phyloP scores from a whole-genome alignment of 2,113 vertebrate species.

The Serinus canaria region DNA sequence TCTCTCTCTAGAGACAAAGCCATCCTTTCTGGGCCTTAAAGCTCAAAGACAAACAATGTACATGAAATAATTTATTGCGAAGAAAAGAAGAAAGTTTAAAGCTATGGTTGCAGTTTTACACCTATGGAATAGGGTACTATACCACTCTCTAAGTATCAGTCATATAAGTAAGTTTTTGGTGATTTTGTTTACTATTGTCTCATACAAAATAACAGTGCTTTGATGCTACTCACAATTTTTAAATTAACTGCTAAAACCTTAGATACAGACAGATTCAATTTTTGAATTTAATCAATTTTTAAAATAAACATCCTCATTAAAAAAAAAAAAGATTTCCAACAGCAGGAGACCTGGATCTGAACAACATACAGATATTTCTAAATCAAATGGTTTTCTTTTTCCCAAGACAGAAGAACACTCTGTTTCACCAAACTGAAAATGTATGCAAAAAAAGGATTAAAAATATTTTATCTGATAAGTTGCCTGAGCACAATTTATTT shows the following conservation, averaged over 20 bases:
- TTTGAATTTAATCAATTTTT: not conserved
- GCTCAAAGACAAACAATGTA: not conserved
- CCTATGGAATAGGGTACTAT: not conserved
- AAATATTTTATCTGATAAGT: not conserved
- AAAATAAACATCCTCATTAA: not conserved
- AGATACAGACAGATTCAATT: not conserved
- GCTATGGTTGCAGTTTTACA: not conserved
- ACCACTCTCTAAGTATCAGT: not conserved
- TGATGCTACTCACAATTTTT: not conserved
- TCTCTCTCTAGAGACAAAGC: not conserved
- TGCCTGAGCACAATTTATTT: not conserved
- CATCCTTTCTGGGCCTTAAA: not conserved
- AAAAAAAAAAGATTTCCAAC: not conserved
- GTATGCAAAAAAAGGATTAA: not conserved
- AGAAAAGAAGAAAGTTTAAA: not conserved
- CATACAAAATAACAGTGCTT: not conserved
- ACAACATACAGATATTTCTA: not conserved
- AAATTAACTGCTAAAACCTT: not conserved
- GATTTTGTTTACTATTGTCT: not conserved
- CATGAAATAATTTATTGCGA: not conserved
- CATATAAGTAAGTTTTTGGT: not conserved
- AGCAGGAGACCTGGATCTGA: not conserved
- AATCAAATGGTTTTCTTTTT: not conserved
- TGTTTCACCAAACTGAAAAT: not conserved
- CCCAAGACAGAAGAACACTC: not conserved